Percentiles rank a stretch among this genome's conserved stretches.
Conservation (phyloP, 2,797 vertebrate genomes). For the Micropoecilia bifurca region DNA sequence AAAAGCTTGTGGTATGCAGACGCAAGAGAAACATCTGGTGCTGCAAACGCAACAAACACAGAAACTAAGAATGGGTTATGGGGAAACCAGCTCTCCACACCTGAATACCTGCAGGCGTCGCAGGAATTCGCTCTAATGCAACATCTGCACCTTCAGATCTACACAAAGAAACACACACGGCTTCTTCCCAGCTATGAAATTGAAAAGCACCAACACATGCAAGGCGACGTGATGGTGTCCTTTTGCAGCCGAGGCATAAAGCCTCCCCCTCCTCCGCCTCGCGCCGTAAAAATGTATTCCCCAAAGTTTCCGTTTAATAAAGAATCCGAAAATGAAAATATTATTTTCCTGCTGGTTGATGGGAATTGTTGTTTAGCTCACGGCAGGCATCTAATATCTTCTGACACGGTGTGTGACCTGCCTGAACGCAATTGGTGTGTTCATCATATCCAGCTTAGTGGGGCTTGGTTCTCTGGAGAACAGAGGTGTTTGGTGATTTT, state of each 20-base stretch:
- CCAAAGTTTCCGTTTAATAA: slow-evolving; percentile 99
- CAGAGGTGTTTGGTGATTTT: slow-evolving; percentile 78
- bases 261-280: slow-evolving; percentile 83
- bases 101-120: slow-evolving; percentile 55
- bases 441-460: slow-evolving; percentile 99
- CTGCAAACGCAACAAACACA: slow-evolving; percentile 54
- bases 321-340: slow-evolving; percentile 98
- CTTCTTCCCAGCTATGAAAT: slow-evolving; percentile 67
- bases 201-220: slow-evolving; percentile 66
- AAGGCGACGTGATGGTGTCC: slow-evolving; percentile 85
- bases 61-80: slow-evolving; percentile 29
- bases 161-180: slow-evolving; percentile 34
- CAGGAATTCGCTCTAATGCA: slow-evolving; percentile 19
- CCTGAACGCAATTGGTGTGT: slow-evolving; percentile 99
- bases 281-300: slow-evolving; percentile 91
- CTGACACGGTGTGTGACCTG: slow-evolving; percentile 95
- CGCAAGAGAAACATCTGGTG: slow-evolving; percentile 91
- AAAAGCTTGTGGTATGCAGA: slow-evolving; percentile 87
- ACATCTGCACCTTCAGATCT: slow-evolving; percentile 14
- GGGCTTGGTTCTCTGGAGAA: slow-evolving; percentile 87
- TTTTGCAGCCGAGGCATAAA: slow-evolving; percentile 87
- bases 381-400: slow-evolving; percentile 98
- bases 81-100: slow-evolving; percentile 31
- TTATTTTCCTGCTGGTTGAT: slow-evolving; percentile 97
- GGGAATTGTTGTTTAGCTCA: slow-evolving; percentile 98